Evolutionary conservation across 2,888 invertebrate genomes (phyloP), one percentile per base, ranked within the genome.

Genomic region (Tetheella fluctuosa): DNA sequence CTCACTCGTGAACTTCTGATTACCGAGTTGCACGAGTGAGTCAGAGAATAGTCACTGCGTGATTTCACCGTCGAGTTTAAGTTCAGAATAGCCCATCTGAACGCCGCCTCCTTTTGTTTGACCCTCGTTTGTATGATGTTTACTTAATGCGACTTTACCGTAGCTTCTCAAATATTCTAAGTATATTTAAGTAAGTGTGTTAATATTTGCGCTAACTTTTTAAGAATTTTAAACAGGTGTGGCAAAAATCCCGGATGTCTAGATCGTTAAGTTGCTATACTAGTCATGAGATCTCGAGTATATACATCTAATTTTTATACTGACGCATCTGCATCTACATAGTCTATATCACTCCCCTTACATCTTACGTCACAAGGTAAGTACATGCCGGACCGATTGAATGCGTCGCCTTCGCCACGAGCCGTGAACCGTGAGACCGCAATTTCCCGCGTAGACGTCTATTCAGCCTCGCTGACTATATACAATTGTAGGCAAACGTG

Each of bases 391-490:
- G 39, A 39, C 23, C 75, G 55, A 70, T 68, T 80, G 71, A 80
- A 79, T 77, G 68, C 72, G 72, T 62, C 66, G 48, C 42, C 42
- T 48, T 48, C 48, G 20, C 48, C 48, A 48, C 48, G 48, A 48
- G 65, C 74, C 70, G 61, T 61, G 63, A 62, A 58, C 64, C 67
- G 74, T 71, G 76, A 76, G 72, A 71, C 77, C 74, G 80, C 80
- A 83, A 83, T 83, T 82, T 81, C 79, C 81, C 79, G 68, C 68
- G 63, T 70, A 71, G 73, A 67, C 68, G 70, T 68, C 73, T 70
- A 75, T 78, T 79, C 79, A 77, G 58, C 61, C 65, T 59, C 48
- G 34, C 56, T 57, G 34, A 48, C 48, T 52, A 55, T 20, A 23
- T 55, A 23, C 52, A 57, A 42, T 54, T 34, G 34, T 34, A 57